These are phyloP conservation scores for Conistra vaccinii DNA, from an alignment of 2,888 invertebrate genomes.

Conservation along the genomic window DNA sequence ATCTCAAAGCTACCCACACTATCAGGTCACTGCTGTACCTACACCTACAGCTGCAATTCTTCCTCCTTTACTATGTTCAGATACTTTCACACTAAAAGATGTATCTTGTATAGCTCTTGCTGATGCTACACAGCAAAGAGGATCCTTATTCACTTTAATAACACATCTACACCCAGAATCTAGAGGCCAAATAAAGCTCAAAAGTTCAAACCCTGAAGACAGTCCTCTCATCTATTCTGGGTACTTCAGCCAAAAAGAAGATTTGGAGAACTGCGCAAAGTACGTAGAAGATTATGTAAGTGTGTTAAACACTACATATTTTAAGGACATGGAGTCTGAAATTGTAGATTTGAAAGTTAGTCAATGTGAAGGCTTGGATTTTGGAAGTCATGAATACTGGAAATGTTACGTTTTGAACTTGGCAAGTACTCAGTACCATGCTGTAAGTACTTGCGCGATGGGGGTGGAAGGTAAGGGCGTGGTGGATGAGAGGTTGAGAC, in stretches of 20 bases:
- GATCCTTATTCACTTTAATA: conserved; percentile 64
- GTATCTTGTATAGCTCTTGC: conserved; percentile 67
- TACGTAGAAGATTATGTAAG: conserved; percentile 70
- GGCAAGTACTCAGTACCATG: conserved; percentile 92
- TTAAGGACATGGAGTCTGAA: conserved; percentile 67
- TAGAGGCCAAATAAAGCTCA: conserved; percentile 72
- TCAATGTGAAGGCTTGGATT: conserved; percentile 67
- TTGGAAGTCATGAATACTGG: conserved; percentile 75
- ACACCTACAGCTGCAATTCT: conserved; percentile 67
- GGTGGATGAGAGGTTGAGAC: conserved; percentile 76
- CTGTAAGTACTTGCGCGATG: conserved; percentile 79
- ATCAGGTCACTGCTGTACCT: conserved; percentile 72
- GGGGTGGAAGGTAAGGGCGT: conserved; percentile 74
- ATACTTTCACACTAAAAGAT: conserved; percentile 69
- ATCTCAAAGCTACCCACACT: conserved; percentile 76
- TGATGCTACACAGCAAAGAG: conserved; percentile 59
- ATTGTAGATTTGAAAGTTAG: conserved; percentile 63
- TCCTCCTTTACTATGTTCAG: conserved; percentile 67
- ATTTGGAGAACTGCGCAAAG: conserved; percentile 70
- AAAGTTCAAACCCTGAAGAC: conserved; percentile 71
- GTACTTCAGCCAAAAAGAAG: conserved; percentile 67
- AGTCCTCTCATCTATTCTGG: conserved; percentile 70
- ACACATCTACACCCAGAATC: conserved; percentile 76
- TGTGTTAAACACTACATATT: conserved; percentile 71
- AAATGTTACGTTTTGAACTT: conserved; percentile 72